Base-by-base conservation (phyloP, 2,888 invertebrate genomes). In the Mimachlamys varia region DNA sequence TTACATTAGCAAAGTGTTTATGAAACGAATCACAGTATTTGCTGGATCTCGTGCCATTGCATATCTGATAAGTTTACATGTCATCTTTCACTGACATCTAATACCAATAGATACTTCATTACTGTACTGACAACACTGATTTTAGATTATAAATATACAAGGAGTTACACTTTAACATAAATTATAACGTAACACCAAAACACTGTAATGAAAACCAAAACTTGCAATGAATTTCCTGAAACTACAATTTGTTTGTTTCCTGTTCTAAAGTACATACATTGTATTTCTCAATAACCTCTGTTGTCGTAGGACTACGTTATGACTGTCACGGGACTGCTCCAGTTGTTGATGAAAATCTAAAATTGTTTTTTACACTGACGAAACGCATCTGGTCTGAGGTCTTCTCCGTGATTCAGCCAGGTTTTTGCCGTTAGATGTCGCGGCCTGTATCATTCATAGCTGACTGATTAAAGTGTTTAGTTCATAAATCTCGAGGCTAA, bases 381-480 rank as follows among this genome's bases (percentile, higher is more conserved):
- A 15, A 33, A 76, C 33, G 7, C 76, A 12, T 76, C 76, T 33
- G 33, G 76, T 33, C 17, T 27, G n/a, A n/a, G n/a, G n/a, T 76
- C 76, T 76, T 13, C 33, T 12, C 12, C 76, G 76, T 76, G 76
- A 76, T 76, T 76, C 76, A 76, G 76, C 76, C 12, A 33, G 7
- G 33, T 33, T 76, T n/a, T 22, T 19, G 58, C 58, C 58, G 76
- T 33, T 27, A 76, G 76, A 76, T 76, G 27, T 76, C 12, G 76
- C 0, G 27, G 27, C 27, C 76, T 76, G 76, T 76, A 33, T 76
- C 76, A 12, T 33, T 33, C 76, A 76, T 22, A 76, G 5, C 27
- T 76, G 76, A 76, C 76, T 76, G 33, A 76, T 76, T 27, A 76
- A 76, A 76, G 76, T 76, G 27, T 27, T 76, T 33, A 76, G 76